Conservation (phyloP, 1,140 invertebrate species). For the Aethina tumida region DNA sequence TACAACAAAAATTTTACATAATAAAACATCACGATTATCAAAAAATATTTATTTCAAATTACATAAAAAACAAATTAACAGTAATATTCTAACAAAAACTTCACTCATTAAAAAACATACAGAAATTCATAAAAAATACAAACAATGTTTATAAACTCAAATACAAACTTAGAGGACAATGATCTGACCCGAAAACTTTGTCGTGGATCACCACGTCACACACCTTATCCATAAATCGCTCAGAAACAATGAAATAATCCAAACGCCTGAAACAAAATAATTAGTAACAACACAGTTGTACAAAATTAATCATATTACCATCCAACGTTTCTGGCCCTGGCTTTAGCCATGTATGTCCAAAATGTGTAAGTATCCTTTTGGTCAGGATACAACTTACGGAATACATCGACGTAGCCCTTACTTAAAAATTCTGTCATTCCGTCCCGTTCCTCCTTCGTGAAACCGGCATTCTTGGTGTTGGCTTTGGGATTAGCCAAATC, state of each 20-base stretch:
- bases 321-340: conserved; percentile 83
- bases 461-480: conserved; percentile 90
- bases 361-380: conserved; percentile 80
- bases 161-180: conserved; percentile 74
- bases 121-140: conserved; percentile 4
- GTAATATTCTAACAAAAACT: too few relatives aligned
- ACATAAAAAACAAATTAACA: too few relatives aligned
- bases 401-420: conserved; percentile 81
- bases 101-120: too few relatives aligned
- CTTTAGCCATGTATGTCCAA: conserved; percentile 85
- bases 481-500: conserved; percentile 92
- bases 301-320: conserved; percentile 54
- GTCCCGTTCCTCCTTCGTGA: conserved; percentile 84
- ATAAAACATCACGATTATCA: too few relatives aligned
- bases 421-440: conserved; percentile 77
- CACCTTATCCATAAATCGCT: conserved; percentile 62
- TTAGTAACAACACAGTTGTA: conserved; percentile 9
- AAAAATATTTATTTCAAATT: too few relatives aligned
- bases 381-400: conserved; percentile 80
- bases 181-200: conserved; percentile 75
- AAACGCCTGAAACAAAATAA: conserved; percentile 61
- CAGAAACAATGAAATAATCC: conserved; percentile 88
- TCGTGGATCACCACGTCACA: conserved; percentile 72
- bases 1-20: too few relatives aligned
- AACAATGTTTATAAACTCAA: conserved; percentile 42